Evolutionary conservation across 1,140 invertebrate genomes (phyloP), one percentile per base, ranked within the genome.

Genomic region (Aradophagus sp.): DNA sequence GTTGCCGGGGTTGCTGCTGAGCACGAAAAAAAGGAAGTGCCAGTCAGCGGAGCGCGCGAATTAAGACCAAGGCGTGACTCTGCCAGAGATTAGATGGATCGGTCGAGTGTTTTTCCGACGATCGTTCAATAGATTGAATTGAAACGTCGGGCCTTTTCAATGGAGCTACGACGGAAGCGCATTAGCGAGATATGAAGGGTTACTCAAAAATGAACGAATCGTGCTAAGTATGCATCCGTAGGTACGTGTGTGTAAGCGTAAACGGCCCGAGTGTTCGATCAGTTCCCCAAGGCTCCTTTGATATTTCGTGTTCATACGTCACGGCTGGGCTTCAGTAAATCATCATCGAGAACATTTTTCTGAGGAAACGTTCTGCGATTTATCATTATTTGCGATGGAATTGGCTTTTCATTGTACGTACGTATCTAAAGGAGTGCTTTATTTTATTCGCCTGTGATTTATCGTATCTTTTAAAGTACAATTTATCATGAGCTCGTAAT

Each of bases 171-270:
- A 84, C 79, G 79, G 80, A 82, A 81, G 77, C 79, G 76, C 82
- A 84, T 85, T 84, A 84, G 80, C 79, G 71, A 75, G 67, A 73
- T 73, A 55, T 77, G 78, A 80, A 81, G 75, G 78, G 77, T 80
- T 78, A 75, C 70, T 77, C 61, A 74, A 78, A 78, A 80, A 80
- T 76, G 75, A 80, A 75, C 65, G 63, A 62, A 65, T 55, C 48
- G 34, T 26, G 38, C 55, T 66, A 50, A 66, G 63, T 71, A 44
- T 44, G 68, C 52, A 53, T 20, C 59, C 19, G 16, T 7, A 10
- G 26, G 27, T 12, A 31, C 3, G 6, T 19, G 27, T 27, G 34
- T 35, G 56, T 38, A 15, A 36, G 61, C 2, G 17, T 20, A 13
- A n/a, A 6, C 12, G 41, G 44, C 12, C 16, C 35, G 63, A 53